Conservation (phyloP, 2,113 vertebrate species). For the Ranitomeya imitator region DNA sequence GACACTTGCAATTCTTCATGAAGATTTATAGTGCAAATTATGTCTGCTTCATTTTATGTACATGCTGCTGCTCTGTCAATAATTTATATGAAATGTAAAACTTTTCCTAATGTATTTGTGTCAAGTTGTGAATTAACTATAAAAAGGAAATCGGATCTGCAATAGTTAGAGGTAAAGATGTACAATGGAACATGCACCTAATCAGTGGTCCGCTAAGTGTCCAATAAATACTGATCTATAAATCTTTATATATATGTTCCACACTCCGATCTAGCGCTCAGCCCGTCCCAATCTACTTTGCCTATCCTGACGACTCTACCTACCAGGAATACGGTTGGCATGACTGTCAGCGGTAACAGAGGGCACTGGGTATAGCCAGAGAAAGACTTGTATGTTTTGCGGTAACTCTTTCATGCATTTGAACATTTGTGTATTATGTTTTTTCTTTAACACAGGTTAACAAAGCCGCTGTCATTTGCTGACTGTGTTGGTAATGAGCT, state of each 20-base stretch:
- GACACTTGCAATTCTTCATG: constrained; percentile 46
- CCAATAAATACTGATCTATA: background rate
- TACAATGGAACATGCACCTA: background rate
- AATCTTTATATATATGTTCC: background rate
- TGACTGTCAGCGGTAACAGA: no score
- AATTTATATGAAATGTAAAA: constrained; percentile 37
- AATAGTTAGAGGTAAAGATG: background rate
- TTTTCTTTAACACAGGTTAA: constrained; percentile 73
- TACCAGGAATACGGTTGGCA: no score
- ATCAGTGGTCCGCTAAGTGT: background rate
- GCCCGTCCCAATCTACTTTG: no score
- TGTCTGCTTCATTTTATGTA: constrained; percentile 51
- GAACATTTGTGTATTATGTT: constrained; percentile 56
- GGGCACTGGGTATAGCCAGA: no score
- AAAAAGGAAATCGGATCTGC: background rate
- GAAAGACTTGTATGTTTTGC: no score
- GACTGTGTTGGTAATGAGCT: constrained; percentile 86
- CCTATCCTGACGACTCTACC: no score
- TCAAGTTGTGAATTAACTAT: background rate
- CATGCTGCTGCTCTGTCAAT: constrained; percentile 48
- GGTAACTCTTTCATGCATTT: background rate
- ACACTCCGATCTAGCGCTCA: no score
- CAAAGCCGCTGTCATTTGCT: constrained; percentile 83
- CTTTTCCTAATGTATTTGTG: constrained; percentile 10
- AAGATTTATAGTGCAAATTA: constrained; percentile 57